These are phyloP conservation scores for Cheilosia impressa DNA, from an alignment of 2,888 invertebrate species.

Conservation along the genomic window DNA sequence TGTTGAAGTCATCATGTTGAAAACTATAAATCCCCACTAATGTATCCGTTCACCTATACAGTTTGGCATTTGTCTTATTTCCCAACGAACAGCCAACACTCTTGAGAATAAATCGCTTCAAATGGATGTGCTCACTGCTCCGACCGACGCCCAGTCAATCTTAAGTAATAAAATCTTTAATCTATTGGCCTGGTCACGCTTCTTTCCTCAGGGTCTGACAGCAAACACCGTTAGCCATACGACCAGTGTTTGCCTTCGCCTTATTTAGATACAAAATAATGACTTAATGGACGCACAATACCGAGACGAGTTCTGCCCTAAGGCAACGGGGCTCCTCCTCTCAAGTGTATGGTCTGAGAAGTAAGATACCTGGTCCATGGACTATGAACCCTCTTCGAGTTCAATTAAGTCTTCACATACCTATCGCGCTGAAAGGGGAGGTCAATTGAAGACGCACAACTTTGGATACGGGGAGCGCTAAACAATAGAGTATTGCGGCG, in stretches of 20 bases:
- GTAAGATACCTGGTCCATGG: conserved; percentile 35
- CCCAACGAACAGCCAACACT: conserved; percentile 31
- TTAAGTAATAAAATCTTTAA: conserved; percentile 68
- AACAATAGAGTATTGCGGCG: conserved; percentile 41
- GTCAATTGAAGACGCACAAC: conserved; percentile 48
- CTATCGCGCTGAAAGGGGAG: conserved; percentile 35
- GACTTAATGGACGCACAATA: conserved; percentile 23
- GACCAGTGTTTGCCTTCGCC: conserved; percentile 18
- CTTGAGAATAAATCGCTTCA: conserved; percentile 35
- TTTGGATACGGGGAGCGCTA: conserved; percentile 8
- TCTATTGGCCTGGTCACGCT: conserved; percentile 73
- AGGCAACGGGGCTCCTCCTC: background rate
- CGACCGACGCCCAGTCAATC: conserved; percentile 33
- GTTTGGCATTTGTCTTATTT: conserved; percentile 33
- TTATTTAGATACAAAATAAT: conserved; percentile 46
- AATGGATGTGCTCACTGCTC: conserved; percentile 36
- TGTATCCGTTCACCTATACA: conserved; percentile 8
- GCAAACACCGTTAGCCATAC: conserved; percentile 40
- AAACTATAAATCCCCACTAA: background rate
- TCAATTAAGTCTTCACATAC: conserved; percentile 54
- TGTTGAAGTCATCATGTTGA: background rate
- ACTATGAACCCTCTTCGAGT: conserved; percentile 62
- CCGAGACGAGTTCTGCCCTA: conserved; percentile 1
- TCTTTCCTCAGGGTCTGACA: conserved; percentile 31
- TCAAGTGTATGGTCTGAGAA: conserved; percentile 22